Evolutionary conservation across 2,113 vertebrate species (phyloP).

Genomic region (Equus przewalskii): DNA sequence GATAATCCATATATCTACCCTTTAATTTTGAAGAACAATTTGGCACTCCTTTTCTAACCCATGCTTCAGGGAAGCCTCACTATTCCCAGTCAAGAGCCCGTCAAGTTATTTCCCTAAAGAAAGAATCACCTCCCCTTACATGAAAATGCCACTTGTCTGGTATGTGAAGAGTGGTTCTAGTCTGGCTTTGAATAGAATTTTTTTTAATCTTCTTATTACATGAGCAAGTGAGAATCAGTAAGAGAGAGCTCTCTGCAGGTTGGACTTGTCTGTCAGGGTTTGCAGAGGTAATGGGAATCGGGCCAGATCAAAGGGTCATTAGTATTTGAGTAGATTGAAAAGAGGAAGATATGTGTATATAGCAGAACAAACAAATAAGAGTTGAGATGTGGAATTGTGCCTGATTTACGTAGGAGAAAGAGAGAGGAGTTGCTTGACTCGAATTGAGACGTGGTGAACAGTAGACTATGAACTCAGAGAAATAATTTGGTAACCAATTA

Average conservation of each 20-base stretch:
- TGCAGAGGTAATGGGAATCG: not conserved
- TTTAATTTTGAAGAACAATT: not conserved
- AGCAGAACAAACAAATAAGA: not conserved
- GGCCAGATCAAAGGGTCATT: not conserved
- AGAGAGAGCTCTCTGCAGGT: not conserved
- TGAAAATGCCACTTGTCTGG: not conserved
- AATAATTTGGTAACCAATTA: no score
- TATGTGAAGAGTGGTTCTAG: not conserved
- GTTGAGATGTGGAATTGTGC: not conserved
- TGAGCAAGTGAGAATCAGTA: not conserved
- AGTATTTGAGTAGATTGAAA: not conserved
- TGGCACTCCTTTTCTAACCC: not conserved
- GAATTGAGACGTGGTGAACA: not conserved
- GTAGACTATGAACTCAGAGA: not conserved
- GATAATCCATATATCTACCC: not conserved
- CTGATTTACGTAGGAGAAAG: not conserved
- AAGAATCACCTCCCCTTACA: not conserved
- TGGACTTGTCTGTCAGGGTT: not conserved
- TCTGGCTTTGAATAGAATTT: not conserved
- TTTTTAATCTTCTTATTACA: not conserved
- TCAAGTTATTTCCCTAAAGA: not conserved
- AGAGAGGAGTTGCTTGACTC: not conserved
- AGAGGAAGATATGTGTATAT: not conserved
- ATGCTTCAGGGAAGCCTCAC: not conserved
- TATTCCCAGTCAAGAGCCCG: not conserved